These are phyloP conservation scores for Palloptera scutellata DNA, from an alignment of 2,888 invertebrate species.

Conservation along the genomic window DNA sequence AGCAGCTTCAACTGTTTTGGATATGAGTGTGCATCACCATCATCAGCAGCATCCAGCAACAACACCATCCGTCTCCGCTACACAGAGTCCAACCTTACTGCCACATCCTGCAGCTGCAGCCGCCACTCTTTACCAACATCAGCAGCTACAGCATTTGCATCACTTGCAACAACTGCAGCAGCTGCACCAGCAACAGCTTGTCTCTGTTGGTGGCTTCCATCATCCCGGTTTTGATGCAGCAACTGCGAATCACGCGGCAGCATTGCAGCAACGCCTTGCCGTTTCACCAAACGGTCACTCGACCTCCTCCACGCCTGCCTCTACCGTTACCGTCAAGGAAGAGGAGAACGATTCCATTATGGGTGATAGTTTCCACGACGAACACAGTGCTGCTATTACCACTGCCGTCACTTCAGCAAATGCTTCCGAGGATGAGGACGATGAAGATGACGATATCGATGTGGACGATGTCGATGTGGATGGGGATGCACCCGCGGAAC, in stretches of 20 bases:
- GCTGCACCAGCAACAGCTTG: conserved; percentile 56
- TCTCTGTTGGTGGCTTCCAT: conserved; percentile 52
- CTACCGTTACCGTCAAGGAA: conserved; percentile 60
- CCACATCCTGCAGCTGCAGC: conserved; percentile 46
- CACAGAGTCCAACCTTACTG: conserved; percentile 32
- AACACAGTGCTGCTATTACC: conserved; percentile 45
- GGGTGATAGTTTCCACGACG: conserved; percentile 57
- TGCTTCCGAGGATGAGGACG: conserved; percentile 48
- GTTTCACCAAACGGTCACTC: conserved; percentile 52
- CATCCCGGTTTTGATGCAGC: conserved; percentile 49
- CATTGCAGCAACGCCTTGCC: conserved; percentile 51
- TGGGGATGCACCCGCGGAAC: conserved; percentile 31
- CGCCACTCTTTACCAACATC: conserved; percentile 52
- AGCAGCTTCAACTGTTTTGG: conserved; percentile 38
- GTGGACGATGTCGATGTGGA: conserved; percentile 52
- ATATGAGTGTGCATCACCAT: conserved; percentile 50
- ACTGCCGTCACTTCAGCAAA: conserved; percentile 38
- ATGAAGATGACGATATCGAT: conserved; percentile 53
- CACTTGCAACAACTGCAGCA: conserved; percentile 57
- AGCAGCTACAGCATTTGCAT: conserved; percentile 58
- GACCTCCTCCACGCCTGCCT: conserved; percentile 51
- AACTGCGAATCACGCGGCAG: conserved; percentile 33
- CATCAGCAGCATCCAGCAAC: conserved; percentile 43
- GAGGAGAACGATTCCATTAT: conserved; percentile 61
- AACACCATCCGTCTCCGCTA: conserved; percentile 11